These are phyloP conservation scores for Drosophila busckii DNA, from an alignment of 1,140 invertebrate species.

Conservation along the genomic window DNA sequence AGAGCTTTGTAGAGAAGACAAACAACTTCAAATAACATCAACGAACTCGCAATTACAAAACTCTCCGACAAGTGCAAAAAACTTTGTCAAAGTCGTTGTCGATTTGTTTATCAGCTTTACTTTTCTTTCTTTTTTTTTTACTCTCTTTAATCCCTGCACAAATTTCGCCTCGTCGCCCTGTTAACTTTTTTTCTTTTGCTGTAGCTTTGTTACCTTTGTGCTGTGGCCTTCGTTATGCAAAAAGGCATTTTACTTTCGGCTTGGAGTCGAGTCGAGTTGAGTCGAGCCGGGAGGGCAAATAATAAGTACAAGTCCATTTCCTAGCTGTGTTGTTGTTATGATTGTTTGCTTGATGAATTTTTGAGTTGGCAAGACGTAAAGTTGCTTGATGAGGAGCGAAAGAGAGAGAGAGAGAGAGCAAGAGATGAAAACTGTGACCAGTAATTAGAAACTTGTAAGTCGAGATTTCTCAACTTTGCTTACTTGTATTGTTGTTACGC, in stretches of 20 bases:
- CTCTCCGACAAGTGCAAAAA: constrained; percentile 24
- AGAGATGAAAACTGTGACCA: constrained; percentile 3
- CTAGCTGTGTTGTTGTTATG: background rate
- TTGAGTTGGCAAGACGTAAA: no score
- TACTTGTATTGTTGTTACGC: background rate
- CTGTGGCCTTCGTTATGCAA: background rate
- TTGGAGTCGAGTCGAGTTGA: no score
- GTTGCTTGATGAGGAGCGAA: background rate
- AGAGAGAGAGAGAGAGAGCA: background rate
- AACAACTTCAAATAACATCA: constrained; percentile 42
- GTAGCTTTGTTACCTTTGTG: background rate
- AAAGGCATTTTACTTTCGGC: constrained; percentile 4
- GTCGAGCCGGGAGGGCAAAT: constrained; percentile 5
- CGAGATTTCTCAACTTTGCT: constrained; percentile 2
- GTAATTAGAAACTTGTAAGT: constrained; percentile 26
- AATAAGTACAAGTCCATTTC: constrained; percentile 7
- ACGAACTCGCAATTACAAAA: constrained; percentile 58
- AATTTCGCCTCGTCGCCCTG: no score
- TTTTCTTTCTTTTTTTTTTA: constrained; percentile 32
- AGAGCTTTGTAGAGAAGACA: no score
- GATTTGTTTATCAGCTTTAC: constrained; percentile 49
- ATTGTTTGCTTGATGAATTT: constrained; percentile 17
- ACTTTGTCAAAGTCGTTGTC: constrained; percentile 48
- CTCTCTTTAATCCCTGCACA: background rate
- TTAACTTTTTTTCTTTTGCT: background rate